Evolutionary conservation across 2,797 vertebrate species (phyloP), one percentile per base, ranked within the genome.

Genomic region (Pelodytes ibericus): DNA sequence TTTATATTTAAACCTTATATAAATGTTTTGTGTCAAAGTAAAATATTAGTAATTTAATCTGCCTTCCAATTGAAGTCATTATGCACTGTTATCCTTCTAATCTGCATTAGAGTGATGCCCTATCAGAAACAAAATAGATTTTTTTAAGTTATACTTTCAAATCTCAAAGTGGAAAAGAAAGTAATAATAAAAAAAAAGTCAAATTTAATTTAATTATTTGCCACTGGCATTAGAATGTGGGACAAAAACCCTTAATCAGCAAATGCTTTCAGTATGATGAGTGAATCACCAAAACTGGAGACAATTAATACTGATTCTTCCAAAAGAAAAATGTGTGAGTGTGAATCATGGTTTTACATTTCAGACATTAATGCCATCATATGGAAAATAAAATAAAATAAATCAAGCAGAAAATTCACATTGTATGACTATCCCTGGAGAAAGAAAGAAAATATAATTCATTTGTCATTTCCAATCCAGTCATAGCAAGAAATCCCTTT

Each of bases 31-130:
- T 16, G 7, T 44, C 41, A 44, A 16, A 44, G 15, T 13, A 44
- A 72, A 62, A 56, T 69, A 78, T 78, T 72, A 68, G 53, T 61
- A 60, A 67, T 53, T 61, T 44, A 72, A 62, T 78, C 70, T 78
- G 30, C 67, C 31, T 51, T 66, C 62, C 31, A 72, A 39, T 53
- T 61, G 27, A 59, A 61, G 61, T 66, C 62, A 72, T 68, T 61
- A 58, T 8, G 2, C 27, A 18, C 26, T 51, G 41, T 7, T 30
- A 39, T 15, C 29, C 8, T 39, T 63, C 30, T 72, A 66, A 72
- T 66, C 61, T 72, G 9, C 27, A 53, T 33, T 24, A 49, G 71
- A 71, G 36, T 36, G 75, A 72, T 72, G 10, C 62, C n/a, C 49
- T 64, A 65, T 77, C 49, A 61, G 26, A 8, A 47, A 39, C 9